Base-by-base conservation (phyloP, 2,888 invertebrate genomes). In the Clivina fossor region DNA sequence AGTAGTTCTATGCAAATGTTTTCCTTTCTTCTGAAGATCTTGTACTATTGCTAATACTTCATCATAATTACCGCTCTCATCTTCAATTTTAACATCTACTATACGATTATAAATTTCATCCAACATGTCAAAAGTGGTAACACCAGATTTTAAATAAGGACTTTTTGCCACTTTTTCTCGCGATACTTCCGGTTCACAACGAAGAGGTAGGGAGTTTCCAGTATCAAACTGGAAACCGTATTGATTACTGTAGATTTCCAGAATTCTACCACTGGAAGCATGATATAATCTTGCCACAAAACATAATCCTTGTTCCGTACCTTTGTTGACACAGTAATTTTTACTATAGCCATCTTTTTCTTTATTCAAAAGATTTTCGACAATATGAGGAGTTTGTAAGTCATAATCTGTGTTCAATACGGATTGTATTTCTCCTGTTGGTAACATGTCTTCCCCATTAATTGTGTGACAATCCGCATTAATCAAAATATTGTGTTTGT, bases 201-300 rank as follows among this genome's bases (percentile, higher is more conserved):
- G 32, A 8, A 3, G 2, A 5, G 54, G 54, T 28, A 54, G 38
- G 18, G 2, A n/a, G 68, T 91, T 90, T 0, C 84, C 82, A 0
- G 94, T 94, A 67, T 92, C 90, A 62, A 96, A 84, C 70, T 93
- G 90, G 54, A 94, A 79, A 0, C 93, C 94, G 0, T 89, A 90
- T 69, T 93, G 91, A 69, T 92, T 88, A 57, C 91, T 88, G 62
- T 83, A 85, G 1, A 93, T 80, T 69, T 91, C 89, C 48, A 96
- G 67, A 53, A 81, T 82, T 53, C 93, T 79, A 1, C 94, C 93
- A 18, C 82, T 79, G 4, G 68, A 63, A 0, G 85, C 82, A 72
- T 91, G 88, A 2, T 79, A 64, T 0, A 82, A 81, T 63, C 85
- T 78, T 8, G 84, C 84, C 19, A 86, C 84, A 61, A 86, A 82